These are phyloP conservation scores for Acanthococcus lagerstroemiae DNA, from an alignment of 2,888 invertebrate species.

Conservation along the genomic window DNA sequence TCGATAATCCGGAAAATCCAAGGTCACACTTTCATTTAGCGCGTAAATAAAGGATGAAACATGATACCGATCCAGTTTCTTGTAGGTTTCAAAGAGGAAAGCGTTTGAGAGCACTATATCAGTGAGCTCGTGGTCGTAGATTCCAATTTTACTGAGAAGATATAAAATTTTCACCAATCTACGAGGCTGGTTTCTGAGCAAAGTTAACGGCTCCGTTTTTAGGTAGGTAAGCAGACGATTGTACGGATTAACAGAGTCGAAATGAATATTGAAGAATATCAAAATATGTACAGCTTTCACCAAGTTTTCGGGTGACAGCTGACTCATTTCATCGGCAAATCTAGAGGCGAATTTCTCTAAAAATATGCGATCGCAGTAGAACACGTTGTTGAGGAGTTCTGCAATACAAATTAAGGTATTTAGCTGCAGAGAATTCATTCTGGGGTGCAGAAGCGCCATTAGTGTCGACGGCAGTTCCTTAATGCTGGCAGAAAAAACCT, in stretches of 20 bases:
- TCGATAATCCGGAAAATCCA: background rate
- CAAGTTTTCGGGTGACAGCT: no score
- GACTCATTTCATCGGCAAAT: background rate
- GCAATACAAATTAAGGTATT: background rate
- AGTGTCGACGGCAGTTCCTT: no score
- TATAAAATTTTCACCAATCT: background rate
- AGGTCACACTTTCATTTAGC: background rate
- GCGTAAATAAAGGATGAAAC: background rate
- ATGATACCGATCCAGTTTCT: background rate
- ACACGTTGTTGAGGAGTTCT: background rate
- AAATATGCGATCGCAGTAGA: background rate
- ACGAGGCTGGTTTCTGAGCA: background rate
- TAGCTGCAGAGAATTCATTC: background rate
- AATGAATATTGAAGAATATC: background rate
- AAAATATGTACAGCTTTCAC: background rate
- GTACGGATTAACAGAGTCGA: background rate
- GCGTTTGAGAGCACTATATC: background rate
- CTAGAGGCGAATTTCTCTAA: background rate
- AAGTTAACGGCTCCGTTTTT: background rate
- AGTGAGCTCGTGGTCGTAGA: background rate
- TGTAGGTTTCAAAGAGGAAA: background rate
- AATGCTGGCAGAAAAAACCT: no score
- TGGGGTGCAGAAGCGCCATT: no score
- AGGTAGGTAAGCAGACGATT: background rate
- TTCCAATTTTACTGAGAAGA: background rate